Evolutionary conservation across 2,113 vertebrate species (phyloP), one percentile per base, ranked within the genome.

Genomic region (Ardeotis arabs): DNA sequence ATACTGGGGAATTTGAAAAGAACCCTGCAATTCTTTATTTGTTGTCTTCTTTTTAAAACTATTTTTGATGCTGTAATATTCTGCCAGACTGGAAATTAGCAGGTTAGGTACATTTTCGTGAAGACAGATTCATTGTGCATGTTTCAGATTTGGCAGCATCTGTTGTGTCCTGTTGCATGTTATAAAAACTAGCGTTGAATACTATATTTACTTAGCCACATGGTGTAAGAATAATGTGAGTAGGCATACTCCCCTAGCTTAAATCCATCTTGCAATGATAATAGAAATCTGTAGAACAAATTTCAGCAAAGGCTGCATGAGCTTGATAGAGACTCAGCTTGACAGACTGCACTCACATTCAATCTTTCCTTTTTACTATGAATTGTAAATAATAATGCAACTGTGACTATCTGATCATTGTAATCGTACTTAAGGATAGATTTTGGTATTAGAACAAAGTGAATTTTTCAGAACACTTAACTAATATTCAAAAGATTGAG

Each of bases 121-220:
- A 84, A 95, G 73, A 88, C 35, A 64, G 3, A 85, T 93, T 74
- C 41, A 60, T 17, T 82, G 72, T 86, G 39, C 50, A 10, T 58
- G 45, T 59, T 93, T 91, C 44, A 59, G 25, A 59, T 82, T 96
- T 90, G 70, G 53, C 76, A 93, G 84, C 81, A 82, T 96, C 87
- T 94, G 81, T 84, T 95, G 59, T 76, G 93, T 94, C 69, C 59
- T 69, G 31, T 50, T 76, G 24, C 47, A 45, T 24, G 27, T 95
- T 94, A 81, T 14, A 72, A 90, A 91, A 94, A 27, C 63, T 67
- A 95, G 39, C 60, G 67, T 25, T 59, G 69, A 68, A 33, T 53
- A 44, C 81, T 91, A 12, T 91, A 60, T 90, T 92, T 91, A 67
- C 84, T 85, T 69, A 87, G 70, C 82, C 75, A 47, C 72, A 27